Percentiles rank a stretch among this genome's conserved stretches.
phyloP scores from a whole-genome alignment of 2,113 vertebrate species.

The Corythornis vintsioides region DNA sequence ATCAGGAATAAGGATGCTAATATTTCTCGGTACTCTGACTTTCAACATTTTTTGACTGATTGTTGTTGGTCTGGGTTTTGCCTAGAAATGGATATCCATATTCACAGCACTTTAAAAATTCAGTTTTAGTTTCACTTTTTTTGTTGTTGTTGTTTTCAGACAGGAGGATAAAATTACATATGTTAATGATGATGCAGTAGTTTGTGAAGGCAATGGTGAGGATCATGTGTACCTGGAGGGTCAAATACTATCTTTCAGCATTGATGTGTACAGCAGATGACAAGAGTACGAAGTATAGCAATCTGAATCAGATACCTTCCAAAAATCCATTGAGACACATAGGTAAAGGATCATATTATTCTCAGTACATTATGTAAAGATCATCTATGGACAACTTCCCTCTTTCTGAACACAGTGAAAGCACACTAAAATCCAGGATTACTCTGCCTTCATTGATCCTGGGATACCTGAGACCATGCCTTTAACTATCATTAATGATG shows the following conservation, averaged over 20 bases:
- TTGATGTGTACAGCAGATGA: background rate
- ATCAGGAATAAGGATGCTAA: background rate
- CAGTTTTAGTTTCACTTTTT: background rate
- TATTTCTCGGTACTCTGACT: background rate
- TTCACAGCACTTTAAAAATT: background rate
- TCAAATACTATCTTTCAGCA: background rate
- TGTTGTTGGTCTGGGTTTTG: background rate
- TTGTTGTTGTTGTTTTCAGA: background rate
- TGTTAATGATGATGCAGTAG: background rate
- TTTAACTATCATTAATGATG: background rate
- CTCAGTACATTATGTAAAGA: background rate
- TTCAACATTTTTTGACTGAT: background rate
- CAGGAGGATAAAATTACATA: background rate
- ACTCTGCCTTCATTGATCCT: background rate
- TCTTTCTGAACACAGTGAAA: background rate
- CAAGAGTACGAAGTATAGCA: background rate
- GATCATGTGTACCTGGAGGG: fast-evolving
- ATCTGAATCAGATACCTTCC: background rate
- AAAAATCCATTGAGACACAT: background rate
- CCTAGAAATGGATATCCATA: fast-evolving
- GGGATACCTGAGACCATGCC: background rate
- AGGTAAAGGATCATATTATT: background rate
- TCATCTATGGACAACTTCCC: background rate
- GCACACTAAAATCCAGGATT: background rate
- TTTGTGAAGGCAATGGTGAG: background rate